phyloP scores from a whole-genome alignment of 2,888 invertebrate genomes.

The Antheraea yamamai region DNA sequence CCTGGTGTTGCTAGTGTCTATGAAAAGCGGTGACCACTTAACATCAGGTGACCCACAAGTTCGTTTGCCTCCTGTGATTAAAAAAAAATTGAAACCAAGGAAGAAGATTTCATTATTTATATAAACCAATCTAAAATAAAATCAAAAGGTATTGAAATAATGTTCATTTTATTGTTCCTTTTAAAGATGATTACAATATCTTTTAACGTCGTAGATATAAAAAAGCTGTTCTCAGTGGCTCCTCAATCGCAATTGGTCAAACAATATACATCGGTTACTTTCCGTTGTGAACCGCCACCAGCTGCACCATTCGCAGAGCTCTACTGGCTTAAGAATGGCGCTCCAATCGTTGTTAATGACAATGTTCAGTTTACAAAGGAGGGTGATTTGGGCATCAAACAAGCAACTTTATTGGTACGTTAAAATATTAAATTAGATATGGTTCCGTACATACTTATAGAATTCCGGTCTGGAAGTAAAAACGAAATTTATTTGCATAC shows the following conservation, averaged over 20 bases:
- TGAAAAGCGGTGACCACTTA: too few relatives aligned
- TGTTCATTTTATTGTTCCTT: neutral
- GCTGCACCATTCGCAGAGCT: constrained; percentile 94
- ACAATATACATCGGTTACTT: constrained; percentile 91
- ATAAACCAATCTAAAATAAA: too few relatives aligned
- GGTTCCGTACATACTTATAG: neutral
- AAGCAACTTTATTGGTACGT: constrained; percentile 87
- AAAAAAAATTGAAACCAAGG: too few relatives aligned
- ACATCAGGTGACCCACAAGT: too few relatives aligned
- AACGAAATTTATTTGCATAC: neutral
- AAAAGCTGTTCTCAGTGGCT: constrained; percentile 94
- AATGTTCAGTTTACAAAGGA: constrained; percentile 90
- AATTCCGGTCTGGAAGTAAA: neutral
- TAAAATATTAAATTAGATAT: neutral
- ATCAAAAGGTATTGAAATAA: too few relatives aligned
- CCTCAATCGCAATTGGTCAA: constrained; percentile 92
- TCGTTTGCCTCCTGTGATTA: too few relatives aligned
- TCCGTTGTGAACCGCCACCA: constrained; percentile 93
- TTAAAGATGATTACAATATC: neutral
- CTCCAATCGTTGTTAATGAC: constrained; percentile 84
- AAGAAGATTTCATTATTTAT: too few relatives aligned
- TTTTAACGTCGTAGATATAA: constrained; percentile 85
- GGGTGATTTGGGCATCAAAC: constrained; percentile 92
- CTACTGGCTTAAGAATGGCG: constrained; percentile 92
- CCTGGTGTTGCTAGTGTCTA: too few relatives aligned